Evolutionary conservation across 92 coral and sea anemone species (phyloP), one percentile per base, ranked within the genome.

Genomic region (Epizoanthus illoricatus): DNA sequence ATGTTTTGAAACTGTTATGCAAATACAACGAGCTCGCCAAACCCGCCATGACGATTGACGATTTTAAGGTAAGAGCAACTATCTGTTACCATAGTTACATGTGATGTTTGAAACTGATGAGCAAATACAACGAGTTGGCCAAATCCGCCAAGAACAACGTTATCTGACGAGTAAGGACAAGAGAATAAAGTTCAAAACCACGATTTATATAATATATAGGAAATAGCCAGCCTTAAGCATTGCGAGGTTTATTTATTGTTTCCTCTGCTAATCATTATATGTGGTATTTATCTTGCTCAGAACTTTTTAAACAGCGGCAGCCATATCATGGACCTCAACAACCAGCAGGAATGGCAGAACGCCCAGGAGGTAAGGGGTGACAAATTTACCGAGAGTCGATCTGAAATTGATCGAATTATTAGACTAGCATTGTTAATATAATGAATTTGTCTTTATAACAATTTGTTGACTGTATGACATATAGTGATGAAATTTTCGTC

Each of bases 221-320:
- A 7, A 21, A 72, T 42, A 45, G 10, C 55, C 23, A 21, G 2
- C n/a, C 15, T 69, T 2, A 11, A 28, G 0, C 64, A 15, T 23
- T 69, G 4, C n/a, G 47, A 43, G 5, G 47, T 0, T 6, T 43
- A 49, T 12, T n/a, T 4, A 33, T 19, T 19, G 40, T n/a, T 66
- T 28, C 13, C n/a, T 12, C 18, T 8, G 42, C 72, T 68, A 68
- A 68, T 68, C 45, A 16, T 43, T 68, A 1, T 5, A 13, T 65
- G 15, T 65, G 70, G 33, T 2, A 43, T 43, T 28, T 47, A 61
- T 66, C 20, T 65, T 36, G 57, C 60, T 57, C 85, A 97, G 99
- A 87, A 81, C 47, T 97, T 97, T 84, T 83, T 97, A 68, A 92
- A 91, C 64, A 80, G 91, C 52, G 93, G 98, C 49, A 97, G 99